Percentiles rank a stretch among this genome's conserved stretches.
Conservation (phyloP, 2,113 vertebrate genomes). For the Gallinago media region DNA sequence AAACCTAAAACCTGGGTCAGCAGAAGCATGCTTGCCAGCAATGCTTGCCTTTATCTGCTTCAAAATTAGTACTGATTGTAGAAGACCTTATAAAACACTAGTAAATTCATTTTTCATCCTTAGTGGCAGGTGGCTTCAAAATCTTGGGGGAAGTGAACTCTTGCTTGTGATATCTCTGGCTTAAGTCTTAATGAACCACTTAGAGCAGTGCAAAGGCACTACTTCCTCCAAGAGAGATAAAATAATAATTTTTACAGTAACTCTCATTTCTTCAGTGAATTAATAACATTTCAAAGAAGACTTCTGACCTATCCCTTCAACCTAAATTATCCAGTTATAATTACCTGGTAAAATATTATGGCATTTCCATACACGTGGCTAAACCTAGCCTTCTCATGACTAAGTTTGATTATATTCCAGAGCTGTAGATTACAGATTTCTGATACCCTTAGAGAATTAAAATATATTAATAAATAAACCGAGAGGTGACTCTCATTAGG, state of each 20-base stretch:
- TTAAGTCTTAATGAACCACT: background rate
- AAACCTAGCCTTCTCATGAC: background rate
- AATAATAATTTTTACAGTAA: slow-evolving; percentile 12
- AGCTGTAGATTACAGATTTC: slow-evolving; percentile 13
- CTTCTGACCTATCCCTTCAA: slow-evolving; percentile 32
- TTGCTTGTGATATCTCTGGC: background rate
- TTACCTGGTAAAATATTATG: slow-evolving; percentile 46
- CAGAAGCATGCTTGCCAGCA: background rate
- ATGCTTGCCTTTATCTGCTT: background rate
- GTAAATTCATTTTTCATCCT: slow-evolving; percentile 10
- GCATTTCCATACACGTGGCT: background rate
- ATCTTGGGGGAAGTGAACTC: background rate
- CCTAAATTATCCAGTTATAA: slow-evolving; percentile 17
- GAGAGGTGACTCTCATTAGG: background rate
- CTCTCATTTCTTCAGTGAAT: slow-evolving; percentile 37
- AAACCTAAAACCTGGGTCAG: background rate
- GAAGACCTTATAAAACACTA: slow-evolving; percentile 15
- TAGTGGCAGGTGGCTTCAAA: background rate
- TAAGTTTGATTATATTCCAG: background rate
- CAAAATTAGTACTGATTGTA: slow-evolving; percentile 23
- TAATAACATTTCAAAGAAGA: slow-evolving; percentile 22
- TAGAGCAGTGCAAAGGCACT: background rate
- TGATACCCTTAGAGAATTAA: background rate
- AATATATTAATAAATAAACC: slow-evolving; percentile 30
- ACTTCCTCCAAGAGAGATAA: slow-evolving; percentile 2